Percentiles rank a stretch among this genome's conserved stretches.
phyloP scores from a whole-genome alignment of 92 coral and sea anemone species.

The Zoanthus sociatus region DNA sequence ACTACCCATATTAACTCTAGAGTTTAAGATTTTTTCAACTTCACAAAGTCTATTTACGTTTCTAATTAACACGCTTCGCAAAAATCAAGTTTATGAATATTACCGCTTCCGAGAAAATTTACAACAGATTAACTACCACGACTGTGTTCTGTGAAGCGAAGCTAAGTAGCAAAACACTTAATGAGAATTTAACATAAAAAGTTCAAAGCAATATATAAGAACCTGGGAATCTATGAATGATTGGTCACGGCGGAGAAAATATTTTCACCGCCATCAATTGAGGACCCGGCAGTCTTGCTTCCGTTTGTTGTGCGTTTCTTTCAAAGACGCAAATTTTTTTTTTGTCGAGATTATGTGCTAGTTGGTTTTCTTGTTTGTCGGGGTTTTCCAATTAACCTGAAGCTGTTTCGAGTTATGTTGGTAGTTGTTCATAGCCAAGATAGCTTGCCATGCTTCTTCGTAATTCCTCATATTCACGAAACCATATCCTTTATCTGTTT shows the following conservation, averaged over 20 bases:
- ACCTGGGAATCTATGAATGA: conserved; percentile 48
- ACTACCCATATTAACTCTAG: conserved; percentile 42
- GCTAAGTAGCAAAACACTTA: conserved; percentile 52
- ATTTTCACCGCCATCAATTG: conserved; percentile 47
- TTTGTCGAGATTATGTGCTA: conserved; percentile 49
- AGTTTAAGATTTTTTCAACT: conserved; percentile 66
- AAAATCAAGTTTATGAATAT: conserved; percentile 67
- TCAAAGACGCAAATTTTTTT: conserved; percentile 66
- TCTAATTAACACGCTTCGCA: conserved; percentile 79
- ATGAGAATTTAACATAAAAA: conserved; percentile 36
- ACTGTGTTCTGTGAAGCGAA: conserved; percentile 55
- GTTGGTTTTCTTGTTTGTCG: conserved; percentile 85
- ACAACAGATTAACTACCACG: conserved; percentile 33
- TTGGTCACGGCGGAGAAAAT: conserved; percentile 40
- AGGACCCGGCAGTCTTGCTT: conserved; percentile 48
- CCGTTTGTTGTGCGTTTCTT: conserved; percentile 59
- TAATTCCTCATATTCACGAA: conserved; percentile 97
- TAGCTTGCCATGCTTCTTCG: conserved; percentile 95
- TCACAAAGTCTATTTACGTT: conserved; percentile 70
- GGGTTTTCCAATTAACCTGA: conserved; percentile 97
- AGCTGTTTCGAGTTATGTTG: conserved; percentile 84
- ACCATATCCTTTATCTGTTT: conserved; percentile 94
- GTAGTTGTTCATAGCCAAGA: conserved; percentile 85
- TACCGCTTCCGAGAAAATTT: conserved; percentile 60
- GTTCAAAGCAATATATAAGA: conserved; percentile 41